Evolutionary conservation across 2,888 invertebrate species (phyloP).

Genomic region (Aquatica leii): DNA sequence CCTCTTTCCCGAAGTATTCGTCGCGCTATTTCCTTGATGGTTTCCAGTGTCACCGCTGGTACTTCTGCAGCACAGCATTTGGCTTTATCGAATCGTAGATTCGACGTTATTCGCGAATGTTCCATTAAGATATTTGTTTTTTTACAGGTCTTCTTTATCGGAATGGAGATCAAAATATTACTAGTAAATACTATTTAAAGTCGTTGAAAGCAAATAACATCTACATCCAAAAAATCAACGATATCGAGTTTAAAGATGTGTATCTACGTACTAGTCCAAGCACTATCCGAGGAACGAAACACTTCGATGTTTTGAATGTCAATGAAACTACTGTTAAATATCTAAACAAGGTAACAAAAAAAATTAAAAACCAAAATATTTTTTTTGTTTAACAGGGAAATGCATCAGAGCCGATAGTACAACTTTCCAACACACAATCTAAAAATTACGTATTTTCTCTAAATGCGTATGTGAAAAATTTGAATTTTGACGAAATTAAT

Average conservation of each 20-base stretch:
- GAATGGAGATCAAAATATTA: conserved; percentile 41
- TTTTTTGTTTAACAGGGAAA: conserved; percentile 26
- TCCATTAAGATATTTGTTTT: too few relatives aligned
- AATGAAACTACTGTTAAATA: not conserved
- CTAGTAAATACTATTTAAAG: conserved; percentile 37
- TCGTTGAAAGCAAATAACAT: conserved; percentile 45
- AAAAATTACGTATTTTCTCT: conserved; percentile 39
- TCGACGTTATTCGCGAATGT: too few relatives aligned
- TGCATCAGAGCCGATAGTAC: conserved; percentile 15
- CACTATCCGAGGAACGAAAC: conserved; percentile 23
- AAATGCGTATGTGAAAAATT: conserved; percentile 48
- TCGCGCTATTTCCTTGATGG: too few relatives aligned
- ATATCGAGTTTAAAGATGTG: conserved; percentile 47
- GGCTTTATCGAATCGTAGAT: too few relatives aligned
- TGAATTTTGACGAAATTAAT: conserved; percentile 52
- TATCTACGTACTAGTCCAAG: conserved; percentile 43
- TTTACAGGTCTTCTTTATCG: conserved; percentile 45
- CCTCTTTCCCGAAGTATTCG: too few relatives aligned
- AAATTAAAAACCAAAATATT: not conserved
- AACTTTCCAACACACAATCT: conserved; percentile 26
- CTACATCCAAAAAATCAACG: conserved; percentile 45
- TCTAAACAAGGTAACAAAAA: conserved; percentile 13
- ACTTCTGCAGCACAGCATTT: too few relatives aligned
- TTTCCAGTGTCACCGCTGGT: too few relatives aligned
- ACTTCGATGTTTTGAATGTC: conserved; percentile 8